Conservation (phyloP, 2,888 invertebrate genomes). For the Pocota personata region DNA sequence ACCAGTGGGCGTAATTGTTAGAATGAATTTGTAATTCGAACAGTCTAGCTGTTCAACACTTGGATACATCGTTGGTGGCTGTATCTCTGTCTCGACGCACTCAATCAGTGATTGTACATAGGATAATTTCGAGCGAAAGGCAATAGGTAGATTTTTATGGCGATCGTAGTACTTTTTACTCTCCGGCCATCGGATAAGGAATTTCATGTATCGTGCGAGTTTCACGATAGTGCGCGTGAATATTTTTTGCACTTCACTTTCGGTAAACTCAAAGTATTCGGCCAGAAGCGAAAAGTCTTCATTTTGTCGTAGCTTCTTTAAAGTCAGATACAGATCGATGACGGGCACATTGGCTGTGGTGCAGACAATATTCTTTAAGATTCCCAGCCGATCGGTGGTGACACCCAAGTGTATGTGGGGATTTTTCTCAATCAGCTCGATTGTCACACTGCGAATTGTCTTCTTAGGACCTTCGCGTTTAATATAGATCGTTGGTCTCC, state of each 20-base stretch:
- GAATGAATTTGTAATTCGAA: conserved; percentile 80
- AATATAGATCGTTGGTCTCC: conserved; percentile 79
- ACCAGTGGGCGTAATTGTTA: conserved; percentile 81
- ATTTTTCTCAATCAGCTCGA: conserved; percentile 80
- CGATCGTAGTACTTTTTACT: conserved; percentile 81
- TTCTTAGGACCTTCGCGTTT: conserved; percentile 79
- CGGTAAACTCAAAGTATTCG: conserved; percentile 80
- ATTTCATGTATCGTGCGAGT: conserved; percentile 79
- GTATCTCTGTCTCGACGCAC: conserved; percentile 81
- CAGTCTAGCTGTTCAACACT: conserved; percentile 77
- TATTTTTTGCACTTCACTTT: conserved; percentile 79
- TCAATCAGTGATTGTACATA: conserved; percentile 82
- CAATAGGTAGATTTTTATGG: conserved; percentile 80
- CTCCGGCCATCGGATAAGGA: conserved; percentile 81
- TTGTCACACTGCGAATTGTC: conserved; percentile 79
- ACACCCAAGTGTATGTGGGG: conserved; percentile 79
- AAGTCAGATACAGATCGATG: conserved; percentile 80
- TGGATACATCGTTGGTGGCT: conserved; percentile 76
- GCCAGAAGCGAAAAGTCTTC: conserved; percentile 80
- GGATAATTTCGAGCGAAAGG: conserved; percentile 80
- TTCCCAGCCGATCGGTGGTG: conserved; percentile 76
- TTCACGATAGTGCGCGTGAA: conserved; percentile 79
- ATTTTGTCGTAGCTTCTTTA: conserved; percentile 81
- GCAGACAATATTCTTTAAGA: conserved; percentile 80
- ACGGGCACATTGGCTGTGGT: conserved; percentile 78